Conservation (phyloP, 2,888 invertebrate species). For the Hetaerina titia region DNA sequence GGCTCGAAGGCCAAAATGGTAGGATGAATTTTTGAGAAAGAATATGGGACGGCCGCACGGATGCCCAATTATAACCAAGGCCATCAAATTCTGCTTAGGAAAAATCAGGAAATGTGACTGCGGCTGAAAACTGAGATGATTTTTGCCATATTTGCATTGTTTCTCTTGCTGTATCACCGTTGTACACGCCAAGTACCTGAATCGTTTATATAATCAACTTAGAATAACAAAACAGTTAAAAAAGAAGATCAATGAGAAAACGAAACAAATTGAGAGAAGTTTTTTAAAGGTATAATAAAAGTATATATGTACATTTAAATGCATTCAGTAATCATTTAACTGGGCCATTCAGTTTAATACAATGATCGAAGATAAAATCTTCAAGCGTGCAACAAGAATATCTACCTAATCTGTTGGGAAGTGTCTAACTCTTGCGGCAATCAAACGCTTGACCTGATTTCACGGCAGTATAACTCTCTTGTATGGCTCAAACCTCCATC, state of each 20-base stretch:
- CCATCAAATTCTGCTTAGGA: background rate
- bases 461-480: background rate
- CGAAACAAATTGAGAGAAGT: no score
- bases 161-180: background rate
- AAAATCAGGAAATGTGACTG: background rate
- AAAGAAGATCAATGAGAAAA: background rate
- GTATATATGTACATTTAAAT: no score
- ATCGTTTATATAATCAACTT: background rate
- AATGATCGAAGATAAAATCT: background rate
- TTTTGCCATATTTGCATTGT: background rate
- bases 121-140: background rate
- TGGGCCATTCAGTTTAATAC: background rate
- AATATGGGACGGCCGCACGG: background rate
- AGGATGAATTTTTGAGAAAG: background rate
- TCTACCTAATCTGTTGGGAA: background rate
- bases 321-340: background rate
- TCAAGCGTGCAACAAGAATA: background rate
- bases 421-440: background rate
- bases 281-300: no score
- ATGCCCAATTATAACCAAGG: background rate
- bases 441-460: background rate
- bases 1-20: background rate
- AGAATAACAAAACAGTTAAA: background rate
- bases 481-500: background rate
- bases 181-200: background rate